phyloP scores from a whole-genome alignment of 1,140 invertebrate genomes.

The Bilobella aurantiaca region DNA sequence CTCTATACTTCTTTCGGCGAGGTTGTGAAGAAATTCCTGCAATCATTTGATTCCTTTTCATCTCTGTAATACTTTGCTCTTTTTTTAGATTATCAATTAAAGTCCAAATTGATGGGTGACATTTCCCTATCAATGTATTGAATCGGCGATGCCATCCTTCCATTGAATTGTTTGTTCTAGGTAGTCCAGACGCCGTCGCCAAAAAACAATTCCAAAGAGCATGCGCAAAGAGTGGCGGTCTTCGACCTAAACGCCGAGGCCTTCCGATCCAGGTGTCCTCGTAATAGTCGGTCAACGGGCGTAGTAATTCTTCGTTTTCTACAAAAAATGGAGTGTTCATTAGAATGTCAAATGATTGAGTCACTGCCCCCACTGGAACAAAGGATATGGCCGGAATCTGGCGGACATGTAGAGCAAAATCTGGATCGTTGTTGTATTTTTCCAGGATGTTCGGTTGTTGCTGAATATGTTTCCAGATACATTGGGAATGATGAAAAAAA shows the following conservation, averaged over 20 bases:
- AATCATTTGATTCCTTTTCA: background rate
- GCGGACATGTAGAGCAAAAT: constrained; percentile 9
- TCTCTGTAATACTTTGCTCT: constrained; percentile 7
- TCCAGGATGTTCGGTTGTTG: background rate
- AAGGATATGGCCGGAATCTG: constrained; percentile 10
- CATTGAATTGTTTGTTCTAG: constrained; percentile 11
- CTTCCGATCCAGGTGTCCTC: constrained; percentile 17
- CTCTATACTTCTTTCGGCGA: background rate
- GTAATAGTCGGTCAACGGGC: constrained; percentile 13
- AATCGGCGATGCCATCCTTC: constrained; percentile 16
- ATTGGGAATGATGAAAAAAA: constrained; percentile 12
- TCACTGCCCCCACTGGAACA: constrained; percentile 11
- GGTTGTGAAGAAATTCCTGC: background rate
- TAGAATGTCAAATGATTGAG: background rate
- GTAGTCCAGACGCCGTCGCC: background rate
- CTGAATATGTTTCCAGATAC: background rate
- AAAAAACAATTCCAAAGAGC: constrained; percentile 12
- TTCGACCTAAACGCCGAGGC: background rate
- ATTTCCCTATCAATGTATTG: background rate
- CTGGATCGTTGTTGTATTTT: constrained; percentile 7
- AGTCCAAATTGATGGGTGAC: constrained; percentile 19
- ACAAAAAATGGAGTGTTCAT: background rate
- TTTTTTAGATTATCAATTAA: constrained; percentile 13
- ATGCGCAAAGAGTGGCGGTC: background rate
- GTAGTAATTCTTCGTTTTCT: constrained; percentile 6